phyloP scores from a whole-genome alignment of 2,113 vertebrate genomes.

The Alethe castanea region DNA sequence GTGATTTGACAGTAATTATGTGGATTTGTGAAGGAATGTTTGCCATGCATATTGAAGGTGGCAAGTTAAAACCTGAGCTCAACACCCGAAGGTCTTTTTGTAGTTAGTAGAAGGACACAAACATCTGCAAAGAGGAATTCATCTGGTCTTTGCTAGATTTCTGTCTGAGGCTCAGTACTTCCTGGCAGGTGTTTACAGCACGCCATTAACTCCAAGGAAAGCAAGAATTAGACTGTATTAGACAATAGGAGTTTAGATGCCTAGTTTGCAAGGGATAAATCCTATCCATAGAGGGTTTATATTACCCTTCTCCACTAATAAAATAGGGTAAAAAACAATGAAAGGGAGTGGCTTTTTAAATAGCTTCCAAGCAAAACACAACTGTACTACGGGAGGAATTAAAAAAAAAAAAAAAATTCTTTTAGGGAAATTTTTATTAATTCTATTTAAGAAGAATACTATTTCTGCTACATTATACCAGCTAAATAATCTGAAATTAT shows the following conservation, averaged over 20 bases:
- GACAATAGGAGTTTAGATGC: neutral
- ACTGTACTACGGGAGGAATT: neutral
- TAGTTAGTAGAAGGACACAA: conserved; percentile 12
- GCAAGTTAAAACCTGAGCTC: conserved; percentile 27
- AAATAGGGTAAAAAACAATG: neutral
- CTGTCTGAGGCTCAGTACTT: neutral
- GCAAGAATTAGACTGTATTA: neutral
- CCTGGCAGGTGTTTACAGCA: neutral
- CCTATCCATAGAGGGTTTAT: neutral
- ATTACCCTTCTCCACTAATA: neutral
- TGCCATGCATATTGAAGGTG: conserved; percentile 26
- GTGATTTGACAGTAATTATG: conserved; percentile 44
- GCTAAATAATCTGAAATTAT: neutral
- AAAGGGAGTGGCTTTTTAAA: neutral
- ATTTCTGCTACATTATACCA: neutral
- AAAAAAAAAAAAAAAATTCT: neutral
- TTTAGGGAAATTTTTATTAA: neutral
- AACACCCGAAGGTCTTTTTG: conserved; percentile 2
- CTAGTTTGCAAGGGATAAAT: neutral
- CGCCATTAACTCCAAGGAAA: neutral
- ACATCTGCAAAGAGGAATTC: neutral
- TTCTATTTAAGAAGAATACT: neutral
- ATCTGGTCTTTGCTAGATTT: neutral
- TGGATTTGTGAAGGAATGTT: conserved; percentile 46
- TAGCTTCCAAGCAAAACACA: neutral